Evolutionary conservation across 2,113 vertebrate species (phyloP).

Genomic region (Onychostruthus taczanowskii): DNA sequence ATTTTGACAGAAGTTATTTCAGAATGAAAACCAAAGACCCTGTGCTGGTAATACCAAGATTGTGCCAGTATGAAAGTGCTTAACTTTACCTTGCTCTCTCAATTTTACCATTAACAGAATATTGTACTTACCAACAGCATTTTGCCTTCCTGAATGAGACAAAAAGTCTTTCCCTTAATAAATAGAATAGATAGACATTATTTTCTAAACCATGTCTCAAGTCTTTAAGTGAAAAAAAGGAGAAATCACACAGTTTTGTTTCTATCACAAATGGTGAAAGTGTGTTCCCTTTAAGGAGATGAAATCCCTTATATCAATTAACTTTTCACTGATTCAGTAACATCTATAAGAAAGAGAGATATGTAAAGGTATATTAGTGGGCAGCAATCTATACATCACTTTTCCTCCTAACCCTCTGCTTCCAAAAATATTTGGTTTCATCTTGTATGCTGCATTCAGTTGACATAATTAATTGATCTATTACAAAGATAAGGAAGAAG

Average conservation of each 20-base stretch:
- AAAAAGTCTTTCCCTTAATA: conserved; percentile 84
- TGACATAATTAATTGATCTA: not conserved
- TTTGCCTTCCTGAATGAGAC: conserved; percentile 74
- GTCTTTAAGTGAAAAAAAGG: not conserved
- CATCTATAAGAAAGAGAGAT: not conserved
- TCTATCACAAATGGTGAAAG: not conserved
- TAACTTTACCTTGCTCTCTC: not conserved
- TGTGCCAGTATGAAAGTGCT: not conserved
- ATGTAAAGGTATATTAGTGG: not conserved
- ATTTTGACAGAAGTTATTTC: not conserved
- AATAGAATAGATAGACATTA: conserved; percentile 42
- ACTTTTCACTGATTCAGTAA: not conserved
- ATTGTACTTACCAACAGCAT: conserved; percentile 84
- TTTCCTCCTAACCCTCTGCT: not conserved
- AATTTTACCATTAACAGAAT: not conserved
- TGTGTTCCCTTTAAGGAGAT: not conserved
- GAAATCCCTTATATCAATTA: not conserved
- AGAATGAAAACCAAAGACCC: not conserved
- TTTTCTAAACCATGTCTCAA: not conserved
- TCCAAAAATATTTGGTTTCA: not conserved
- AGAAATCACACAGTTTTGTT: not conserved
- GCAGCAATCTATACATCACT: not conserved
- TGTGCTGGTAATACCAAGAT: not conserved
- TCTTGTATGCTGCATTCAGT: not conserved
- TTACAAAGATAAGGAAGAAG: not conserved